Conservation (phyloP, 2,113 vertebrate genomes). For the Lagopus leucura region DNA sequence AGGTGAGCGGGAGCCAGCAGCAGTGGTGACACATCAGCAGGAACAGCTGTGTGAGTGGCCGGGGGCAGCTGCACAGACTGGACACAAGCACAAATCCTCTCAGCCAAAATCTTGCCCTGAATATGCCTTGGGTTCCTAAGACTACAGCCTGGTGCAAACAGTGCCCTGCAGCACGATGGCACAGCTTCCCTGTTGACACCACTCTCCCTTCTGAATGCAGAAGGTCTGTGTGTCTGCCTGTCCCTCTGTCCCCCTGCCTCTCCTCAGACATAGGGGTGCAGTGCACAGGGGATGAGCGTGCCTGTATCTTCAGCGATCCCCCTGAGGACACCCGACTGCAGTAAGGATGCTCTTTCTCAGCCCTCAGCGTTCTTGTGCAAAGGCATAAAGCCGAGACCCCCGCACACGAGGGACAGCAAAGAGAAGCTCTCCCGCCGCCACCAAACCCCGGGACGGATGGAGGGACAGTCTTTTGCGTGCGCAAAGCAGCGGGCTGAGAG, state of each 20-base stretch:
- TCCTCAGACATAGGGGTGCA: neutral
- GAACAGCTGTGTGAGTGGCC: neutral
- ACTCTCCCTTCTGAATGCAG: neutral
- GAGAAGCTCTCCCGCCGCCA: too few relatives aligned
- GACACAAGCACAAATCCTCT: neutral
- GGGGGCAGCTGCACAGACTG: too few relatives aligned
- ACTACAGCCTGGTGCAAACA: too few relatives aligned
- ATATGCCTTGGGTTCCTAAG: neutral
- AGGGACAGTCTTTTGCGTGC: neutral
- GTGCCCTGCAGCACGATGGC: too few relatives aligned
- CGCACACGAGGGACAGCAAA: too few relatives aligned
- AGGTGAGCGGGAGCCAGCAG: neutral
- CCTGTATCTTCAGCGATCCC: neutral
- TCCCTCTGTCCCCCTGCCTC: neutral
- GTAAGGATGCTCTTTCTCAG: neutral
- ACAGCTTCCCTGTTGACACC: neutral
- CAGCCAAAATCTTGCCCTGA: neutral
- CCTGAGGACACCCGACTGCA: neutral
- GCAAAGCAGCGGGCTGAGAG: neutral
- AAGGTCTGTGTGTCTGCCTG: rapidly evolving
- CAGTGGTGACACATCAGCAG: neutral
- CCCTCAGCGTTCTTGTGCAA: rapidly evolving
- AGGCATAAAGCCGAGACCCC: neutral
- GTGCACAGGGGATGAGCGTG: neutral
- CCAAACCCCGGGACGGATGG: neutral